phyloP scores from a whole-genome alignment of 2,797 vertebrate species.

The Smutsia temminckii region DNA sequence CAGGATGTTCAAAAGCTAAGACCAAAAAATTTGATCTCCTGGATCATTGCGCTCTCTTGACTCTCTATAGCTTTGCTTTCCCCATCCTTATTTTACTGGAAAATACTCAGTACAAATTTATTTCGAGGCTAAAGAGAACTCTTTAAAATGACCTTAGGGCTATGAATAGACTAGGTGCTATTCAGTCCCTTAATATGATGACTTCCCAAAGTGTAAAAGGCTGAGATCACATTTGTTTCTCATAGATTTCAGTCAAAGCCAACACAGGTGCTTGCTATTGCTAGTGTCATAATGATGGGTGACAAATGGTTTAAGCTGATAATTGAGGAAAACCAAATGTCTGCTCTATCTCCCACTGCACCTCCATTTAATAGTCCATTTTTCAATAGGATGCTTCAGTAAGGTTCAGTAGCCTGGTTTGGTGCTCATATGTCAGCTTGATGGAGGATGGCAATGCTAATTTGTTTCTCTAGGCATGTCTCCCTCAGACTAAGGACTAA shows the following conservation, averaged over 20 bases:
- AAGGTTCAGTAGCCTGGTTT: neutral
- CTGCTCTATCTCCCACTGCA: neutral
- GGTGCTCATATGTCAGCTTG: neutral
- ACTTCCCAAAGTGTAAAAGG: neutral
- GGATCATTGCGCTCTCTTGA: neutral
- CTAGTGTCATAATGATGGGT: neutral
- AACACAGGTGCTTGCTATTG: neutral
- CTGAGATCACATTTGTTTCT: neutral
- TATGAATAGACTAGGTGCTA: neutral
- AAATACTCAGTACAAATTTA: neutral
- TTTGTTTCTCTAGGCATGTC: neutral
- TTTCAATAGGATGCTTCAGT: neutral
- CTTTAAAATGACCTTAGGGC: conserved; percentile 19
- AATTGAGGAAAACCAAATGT: neutral
- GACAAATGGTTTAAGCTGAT: neutral
- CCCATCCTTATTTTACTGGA: neutral
- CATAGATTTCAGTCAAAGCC: neutral
- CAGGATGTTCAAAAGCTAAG: neutral
- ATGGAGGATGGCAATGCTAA: neutral
- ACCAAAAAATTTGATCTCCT: neutral
- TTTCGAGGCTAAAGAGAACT: neutral
- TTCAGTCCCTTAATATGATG: neutral
- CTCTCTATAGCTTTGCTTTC: neutral
- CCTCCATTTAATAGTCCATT: neutral
- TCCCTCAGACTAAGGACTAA: neutral